A percentile compares a stretch with the other conserved stretches of the same genome.
These are phyloP conservation scores for Xanthorhoe designata DNA, from an alignment of 2,888 invertebrate species.

Conservation along the genomic window DNA sequence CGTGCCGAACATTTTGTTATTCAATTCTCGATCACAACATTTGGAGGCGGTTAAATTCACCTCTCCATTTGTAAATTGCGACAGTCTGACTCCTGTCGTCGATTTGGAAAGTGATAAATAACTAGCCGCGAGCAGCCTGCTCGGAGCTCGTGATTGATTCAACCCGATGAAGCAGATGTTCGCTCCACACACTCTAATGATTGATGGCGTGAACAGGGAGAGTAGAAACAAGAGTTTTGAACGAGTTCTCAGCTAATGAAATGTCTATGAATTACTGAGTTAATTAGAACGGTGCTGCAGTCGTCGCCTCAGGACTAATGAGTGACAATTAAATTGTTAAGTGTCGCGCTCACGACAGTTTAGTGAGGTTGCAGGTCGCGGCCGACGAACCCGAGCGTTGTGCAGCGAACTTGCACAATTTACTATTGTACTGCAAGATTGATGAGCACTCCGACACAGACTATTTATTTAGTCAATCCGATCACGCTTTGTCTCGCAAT, in stretches of 20 bases:
- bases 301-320: conserved; percentile 77
- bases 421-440: conserved; percentile 77
- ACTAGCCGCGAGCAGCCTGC: conserved; percentile 63
- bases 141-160: conserved; percentile 74
- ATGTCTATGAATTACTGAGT: conserved; percentile 71
- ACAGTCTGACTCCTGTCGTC: conserved; percentile 63
- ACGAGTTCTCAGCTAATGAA: conserved; percentile 63
- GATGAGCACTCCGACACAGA: conserved; percentile 77
- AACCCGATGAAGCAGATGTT: conserved; percentile 66
- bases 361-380: conserved; percentile 77
- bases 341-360: conserved; percentile 76
- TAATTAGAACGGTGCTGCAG: conserved; percentile 71
- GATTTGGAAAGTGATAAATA: conserved; percentile 71
- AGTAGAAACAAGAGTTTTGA: conserved; percentile 49
- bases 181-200: conserved; percentile 61
- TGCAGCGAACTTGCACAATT: conserved; percentile 75
- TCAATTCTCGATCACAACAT: conserved; percentile 56
- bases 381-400: conserved; percentile 69
- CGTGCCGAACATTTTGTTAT: conserved; percentile 53
- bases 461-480: conserved; percentile 82
- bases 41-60: conserved; percentile 50
- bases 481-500: conserved; percentile 80
- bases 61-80: conserved; percentile 65
- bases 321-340: conserved; percentile 82
- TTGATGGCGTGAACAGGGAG: conserved; percentile 60